Conservation (phyloP, 2,113 vertebrate species). For the Aspidoscelis tigris region DNA sequence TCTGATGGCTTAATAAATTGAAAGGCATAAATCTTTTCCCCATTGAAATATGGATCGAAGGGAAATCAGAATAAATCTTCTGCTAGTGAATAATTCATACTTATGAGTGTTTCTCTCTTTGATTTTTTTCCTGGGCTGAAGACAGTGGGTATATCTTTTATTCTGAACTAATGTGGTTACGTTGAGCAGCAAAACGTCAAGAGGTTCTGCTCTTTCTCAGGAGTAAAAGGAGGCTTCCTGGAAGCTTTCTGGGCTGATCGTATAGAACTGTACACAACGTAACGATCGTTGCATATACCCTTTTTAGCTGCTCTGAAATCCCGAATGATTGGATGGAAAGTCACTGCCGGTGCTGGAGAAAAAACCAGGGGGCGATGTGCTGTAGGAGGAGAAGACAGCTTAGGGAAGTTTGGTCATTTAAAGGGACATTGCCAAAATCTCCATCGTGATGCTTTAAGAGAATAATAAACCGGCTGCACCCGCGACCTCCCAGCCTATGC, state of each 20-base stretch:
- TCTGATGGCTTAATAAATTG: not conserved
- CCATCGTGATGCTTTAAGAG: not conserved
- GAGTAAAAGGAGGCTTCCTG: not conserved
- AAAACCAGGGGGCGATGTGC: not conserved
- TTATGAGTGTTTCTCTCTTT: not conserved
- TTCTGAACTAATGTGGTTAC: not conserved
- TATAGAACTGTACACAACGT: not conserved
- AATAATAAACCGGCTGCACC: not conserved
- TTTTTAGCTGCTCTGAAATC: not conserved
- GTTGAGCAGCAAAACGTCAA: not conserved
- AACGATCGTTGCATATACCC: no score
- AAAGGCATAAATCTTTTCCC: no score
- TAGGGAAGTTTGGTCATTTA: constrained; percentile 6
- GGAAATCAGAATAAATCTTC: not conserved
- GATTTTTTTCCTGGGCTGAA: not conserved
- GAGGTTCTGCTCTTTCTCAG: not conserved
- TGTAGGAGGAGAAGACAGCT: not conserved
- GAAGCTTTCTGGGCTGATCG: not conserved
- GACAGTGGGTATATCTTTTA: not conserved
- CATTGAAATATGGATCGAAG: not conserved
- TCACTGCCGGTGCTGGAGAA: not conserved
- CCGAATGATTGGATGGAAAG: constrained; percentile 2
- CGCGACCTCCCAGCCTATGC: no score
- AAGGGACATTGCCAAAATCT: not conserved
- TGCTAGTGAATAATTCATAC: not conserved